Percentiles rank a stretch among this genome's conserved stretches.
Conservation (phyloP, 2,113 vertebrate species). For the Variabilichromis moorii region DNA sequence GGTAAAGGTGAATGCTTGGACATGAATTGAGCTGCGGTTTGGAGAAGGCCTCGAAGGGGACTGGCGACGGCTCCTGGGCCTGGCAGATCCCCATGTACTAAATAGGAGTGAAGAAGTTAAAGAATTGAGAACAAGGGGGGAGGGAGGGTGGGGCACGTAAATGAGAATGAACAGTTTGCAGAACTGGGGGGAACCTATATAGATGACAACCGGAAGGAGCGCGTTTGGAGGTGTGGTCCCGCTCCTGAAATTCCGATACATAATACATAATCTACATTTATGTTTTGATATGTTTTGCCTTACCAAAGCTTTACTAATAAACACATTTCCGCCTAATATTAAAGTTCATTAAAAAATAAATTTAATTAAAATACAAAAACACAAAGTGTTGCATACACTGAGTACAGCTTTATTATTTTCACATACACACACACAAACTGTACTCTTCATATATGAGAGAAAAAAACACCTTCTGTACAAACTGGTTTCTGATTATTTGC, state of each 20-base stretch:
- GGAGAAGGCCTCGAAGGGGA: accelerated
- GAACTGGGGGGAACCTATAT: background rate
- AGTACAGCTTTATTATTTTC: background rate
- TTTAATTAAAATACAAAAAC: background rate
- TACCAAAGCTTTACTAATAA: background rate
- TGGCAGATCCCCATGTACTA: accelerated
- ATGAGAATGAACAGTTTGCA: background rate
- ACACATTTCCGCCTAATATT: too few relatives aligned
- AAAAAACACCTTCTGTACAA: background rate
- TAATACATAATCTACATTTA: background rate
- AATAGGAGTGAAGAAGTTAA: background rate
- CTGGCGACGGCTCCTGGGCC: accelerated
- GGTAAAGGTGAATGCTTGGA: background rate
- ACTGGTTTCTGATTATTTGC: background rate
- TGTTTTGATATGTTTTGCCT: background rate
- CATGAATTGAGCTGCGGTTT: background rate
- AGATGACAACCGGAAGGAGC: background rate
- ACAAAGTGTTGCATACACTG: background rate
- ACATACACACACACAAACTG: background rate
- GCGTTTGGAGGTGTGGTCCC: accelerated
- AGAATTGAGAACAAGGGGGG: background rate
- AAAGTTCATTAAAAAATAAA: background rate
- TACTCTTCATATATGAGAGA: background rate
- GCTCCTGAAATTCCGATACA: background rate
- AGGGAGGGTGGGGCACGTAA: background rate